Evolutionary conservation across 2,797 vertebrate genomes (phyloP).

Genomic region (Myiotriccus ornatus): DNA sequence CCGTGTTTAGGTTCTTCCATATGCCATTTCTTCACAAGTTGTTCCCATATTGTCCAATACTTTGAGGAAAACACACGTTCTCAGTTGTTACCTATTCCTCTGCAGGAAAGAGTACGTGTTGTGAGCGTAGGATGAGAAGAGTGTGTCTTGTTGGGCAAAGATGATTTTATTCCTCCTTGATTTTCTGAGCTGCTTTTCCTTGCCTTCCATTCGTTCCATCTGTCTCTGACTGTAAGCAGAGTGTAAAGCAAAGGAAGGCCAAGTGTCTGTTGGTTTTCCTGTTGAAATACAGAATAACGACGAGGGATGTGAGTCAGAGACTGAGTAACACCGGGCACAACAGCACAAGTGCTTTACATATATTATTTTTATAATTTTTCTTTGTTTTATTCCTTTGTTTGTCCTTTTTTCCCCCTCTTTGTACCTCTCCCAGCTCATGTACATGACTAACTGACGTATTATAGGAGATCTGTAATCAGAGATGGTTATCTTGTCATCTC

Average conservation of each 20-base stretch:
- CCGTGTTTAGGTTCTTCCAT: neutral
- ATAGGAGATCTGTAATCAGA: neutral
- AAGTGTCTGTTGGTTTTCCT: conserved; percentile 14
- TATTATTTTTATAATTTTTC: neutral
- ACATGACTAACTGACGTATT: neutral
- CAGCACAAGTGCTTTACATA: neutral
- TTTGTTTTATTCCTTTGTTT: neutral
- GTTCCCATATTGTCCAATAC: neutral
- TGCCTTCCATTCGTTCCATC: neutral
- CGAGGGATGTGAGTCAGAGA: neutral
- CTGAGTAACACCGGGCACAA: neutral
- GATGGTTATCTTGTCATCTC: neutral
- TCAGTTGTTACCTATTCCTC: neutral
- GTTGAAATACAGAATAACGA: neutral
- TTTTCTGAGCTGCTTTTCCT: conserved; percentile 6
- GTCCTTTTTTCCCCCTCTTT: neutral
- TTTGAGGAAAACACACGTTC: neutral
- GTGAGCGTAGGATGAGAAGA: neutral
- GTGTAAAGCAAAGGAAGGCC: neutral
- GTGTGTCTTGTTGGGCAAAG: neutral
- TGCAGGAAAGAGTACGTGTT: neutral
- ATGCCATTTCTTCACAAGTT: neutral
- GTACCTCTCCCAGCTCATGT: neutral
- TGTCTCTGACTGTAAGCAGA: neutral
- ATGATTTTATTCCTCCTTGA: neutral